Evolutionary conservation across 1,140 invertebrate genomes (phyloP), one percentile per base, ranked within the genome.

Genomic region (Tribolium castaneum): DNA sequence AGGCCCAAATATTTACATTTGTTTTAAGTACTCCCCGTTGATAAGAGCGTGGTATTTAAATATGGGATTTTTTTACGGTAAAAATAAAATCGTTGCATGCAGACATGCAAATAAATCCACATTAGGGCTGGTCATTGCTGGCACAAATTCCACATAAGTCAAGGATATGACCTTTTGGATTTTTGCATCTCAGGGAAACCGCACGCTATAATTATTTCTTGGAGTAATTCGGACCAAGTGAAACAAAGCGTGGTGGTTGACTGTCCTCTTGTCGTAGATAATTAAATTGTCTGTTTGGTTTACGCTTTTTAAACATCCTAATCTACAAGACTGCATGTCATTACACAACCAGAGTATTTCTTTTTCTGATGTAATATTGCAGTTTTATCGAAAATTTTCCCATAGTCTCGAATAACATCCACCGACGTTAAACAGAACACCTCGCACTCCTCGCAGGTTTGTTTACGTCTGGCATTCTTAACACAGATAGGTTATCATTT

Each of bases 401-500:
- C 59, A 34, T 12, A 59, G 19, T 7, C n/a, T 35, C 4, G 30
- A 13, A 14, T 66, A 35, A 66, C n/a, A 39, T 14, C 22, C 54
- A 59, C 59, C 59, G 30, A 66, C 30, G 10, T 66, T 66, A 35
- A 66, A 66, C 59, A 66, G 59, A 66, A 66, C 59, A 66, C 59
- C 59, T 66, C 59, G 25, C 12, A 66, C 59, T 35, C 59, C 59
- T 66, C 59, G 25, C 12, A 66, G 59, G 59, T 66, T 66, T 66
- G 59, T 66, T 66, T 66, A 66, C 59, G 59, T 66, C 59, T 66
- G 30, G 59, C 59, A 66, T 66, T 66, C 59, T 66, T 66, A 14
- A 66, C 30, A 30, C 25, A 66, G 59, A 66, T 66, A 66, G 9
- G 25, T 66, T 66, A 66, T 66, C 59, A 66, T 39, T 66, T 10